Evolutionary conservation across 2,113 vertebrate species (phyloP).

Genomic region (Heteronetta atricapilla): DNA sequence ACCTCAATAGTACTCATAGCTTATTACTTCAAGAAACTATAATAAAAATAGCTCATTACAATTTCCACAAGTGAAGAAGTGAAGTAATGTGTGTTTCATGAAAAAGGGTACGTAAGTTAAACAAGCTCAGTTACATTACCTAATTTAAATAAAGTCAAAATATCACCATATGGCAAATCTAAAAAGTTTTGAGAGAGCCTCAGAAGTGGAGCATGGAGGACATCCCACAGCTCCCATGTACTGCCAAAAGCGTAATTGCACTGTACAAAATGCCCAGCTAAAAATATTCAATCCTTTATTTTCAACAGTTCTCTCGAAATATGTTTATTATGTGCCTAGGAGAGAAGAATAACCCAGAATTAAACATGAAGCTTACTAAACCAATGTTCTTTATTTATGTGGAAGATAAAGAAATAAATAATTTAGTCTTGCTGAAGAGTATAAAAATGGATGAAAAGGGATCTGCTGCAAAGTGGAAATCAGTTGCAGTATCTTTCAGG

Average conservation of each 20-base stretch:
- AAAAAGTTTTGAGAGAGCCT: neutral
- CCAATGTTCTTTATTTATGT: accelerated
- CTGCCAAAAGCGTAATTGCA: neutral
- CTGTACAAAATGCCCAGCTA: neutral
- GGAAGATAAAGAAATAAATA: neutral
- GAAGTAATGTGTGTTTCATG: neutral
- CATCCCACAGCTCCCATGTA: neutral
- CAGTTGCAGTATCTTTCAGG: neutral
- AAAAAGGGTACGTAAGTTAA: slow-evolving; percentile 18
- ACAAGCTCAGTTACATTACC: neutral
- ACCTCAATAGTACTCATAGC: neutral
- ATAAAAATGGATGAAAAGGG: neutral
- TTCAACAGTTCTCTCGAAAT: neutral
- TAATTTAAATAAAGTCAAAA: neutral
- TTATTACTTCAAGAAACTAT: neutral
- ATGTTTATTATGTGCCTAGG: neutral
- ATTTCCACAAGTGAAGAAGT: neutral
- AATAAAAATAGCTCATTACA: slow-evolving; percentile 35
- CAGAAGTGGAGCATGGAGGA: neutral
- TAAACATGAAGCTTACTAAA: neutral
- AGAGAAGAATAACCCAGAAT: neutral
- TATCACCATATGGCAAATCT: neutral
- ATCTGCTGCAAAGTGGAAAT: neutral
- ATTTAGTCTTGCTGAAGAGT: neutral
- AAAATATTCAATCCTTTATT: neutral